Conservation (phyloP, 2,797 vertebrate genomes). For the Hyperoplus lanceolatus region DNA sequence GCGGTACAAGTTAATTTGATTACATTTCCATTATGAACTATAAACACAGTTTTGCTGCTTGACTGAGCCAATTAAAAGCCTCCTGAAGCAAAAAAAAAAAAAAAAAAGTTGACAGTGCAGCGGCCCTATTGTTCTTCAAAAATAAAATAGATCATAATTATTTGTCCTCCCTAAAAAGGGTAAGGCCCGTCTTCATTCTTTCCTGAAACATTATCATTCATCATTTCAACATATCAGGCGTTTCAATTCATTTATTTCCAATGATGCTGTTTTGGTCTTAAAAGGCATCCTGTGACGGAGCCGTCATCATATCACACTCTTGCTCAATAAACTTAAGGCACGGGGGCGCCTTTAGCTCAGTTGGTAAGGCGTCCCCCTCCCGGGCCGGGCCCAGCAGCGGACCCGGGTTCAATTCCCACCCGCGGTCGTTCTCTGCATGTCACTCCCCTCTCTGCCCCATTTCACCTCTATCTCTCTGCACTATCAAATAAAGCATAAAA, state of each 20-base stretch:
- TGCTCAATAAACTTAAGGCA: no score
- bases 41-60: constrained; percentile 86
- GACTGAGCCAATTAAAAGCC: constrained; percentile 83
- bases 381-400: no score
- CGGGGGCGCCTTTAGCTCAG: no score
- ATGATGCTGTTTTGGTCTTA: constrained; percentile 16
- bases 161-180: constrained; percentile 69
- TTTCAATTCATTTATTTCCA: constrained; percentile 55
- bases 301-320: no score
- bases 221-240: constrained; percentile 1
- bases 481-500: no score
- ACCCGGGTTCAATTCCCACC: no score
- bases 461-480: no score
- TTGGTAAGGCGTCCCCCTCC: no score
- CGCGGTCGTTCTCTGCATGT: no score
- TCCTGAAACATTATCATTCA: constrained; percentile 30
- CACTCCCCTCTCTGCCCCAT: no score
- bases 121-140: constrained; percentile 66
- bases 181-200: constrained; percentile 22
- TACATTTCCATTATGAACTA: constrained; percentile 87
- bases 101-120: constrained; percentile 67
- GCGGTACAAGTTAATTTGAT: constrained; percentile 85
- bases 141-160: constrained; percentile 70
- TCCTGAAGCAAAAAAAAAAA: constrained; percentile 78
- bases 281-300: no score